phyloP scores from a whole-genome alignment of 2,888 invertebrate species.

The Lathronympha strigana region DNA sequence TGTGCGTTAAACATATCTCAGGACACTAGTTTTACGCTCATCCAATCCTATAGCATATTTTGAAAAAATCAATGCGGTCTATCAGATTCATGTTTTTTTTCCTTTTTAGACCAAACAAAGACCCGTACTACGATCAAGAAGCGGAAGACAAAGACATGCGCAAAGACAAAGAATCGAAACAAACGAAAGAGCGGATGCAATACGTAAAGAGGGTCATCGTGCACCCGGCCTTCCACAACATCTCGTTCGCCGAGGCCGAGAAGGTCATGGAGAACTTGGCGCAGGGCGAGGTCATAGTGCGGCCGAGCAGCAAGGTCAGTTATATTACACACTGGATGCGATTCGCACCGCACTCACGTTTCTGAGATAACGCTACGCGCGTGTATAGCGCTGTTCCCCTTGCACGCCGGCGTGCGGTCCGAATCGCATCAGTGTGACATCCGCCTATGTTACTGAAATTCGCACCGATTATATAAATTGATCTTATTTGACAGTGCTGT shows the following conservation, averaged over 20 bases:
- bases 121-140: constrained; percentile 95
- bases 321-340: background rate
- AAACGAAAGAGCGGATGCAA: constrained; percentile 91
- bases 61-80: too few species aligned
- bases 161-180: constrained; percentile 91
- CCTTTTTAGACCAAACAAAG: constrained; percentile 89
- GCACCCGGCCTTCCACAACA: constrained; percentile 98
- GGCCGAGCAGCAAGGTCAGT: constrained; percentile 96
- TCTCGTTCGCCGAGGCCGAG: constrained; percentile 96
- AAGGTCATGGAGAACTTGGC: constrained; percentile 96
- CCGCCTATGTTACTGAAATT: too few species aligned
- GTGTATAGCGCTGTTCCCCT: too few species aligned
- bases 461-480: too few species aligned
- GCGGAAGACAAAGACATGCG: constrained; percentile 91
- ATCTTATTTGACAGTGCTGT: background rate
- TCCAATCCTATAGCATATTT: too few species aligned
- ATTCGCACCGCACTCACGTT: too few species aligned
- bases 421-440: too few species aligned
- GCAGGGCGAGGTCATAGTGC: constrained; percentile 97
- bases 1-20: too few species aligned
- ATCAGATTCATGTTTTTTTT: background rate
- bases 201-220: constrained; percentile 98
- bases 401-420: too few species aligned
- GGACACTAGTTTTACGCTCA: too few species aligned
- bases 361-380: too few species aligned